These are phyloP conservation scores for Tetragonula carbonaria DNA, from an alignment of 2,888 invertebrate genomes.

Conservation along the genomic window DNA sequence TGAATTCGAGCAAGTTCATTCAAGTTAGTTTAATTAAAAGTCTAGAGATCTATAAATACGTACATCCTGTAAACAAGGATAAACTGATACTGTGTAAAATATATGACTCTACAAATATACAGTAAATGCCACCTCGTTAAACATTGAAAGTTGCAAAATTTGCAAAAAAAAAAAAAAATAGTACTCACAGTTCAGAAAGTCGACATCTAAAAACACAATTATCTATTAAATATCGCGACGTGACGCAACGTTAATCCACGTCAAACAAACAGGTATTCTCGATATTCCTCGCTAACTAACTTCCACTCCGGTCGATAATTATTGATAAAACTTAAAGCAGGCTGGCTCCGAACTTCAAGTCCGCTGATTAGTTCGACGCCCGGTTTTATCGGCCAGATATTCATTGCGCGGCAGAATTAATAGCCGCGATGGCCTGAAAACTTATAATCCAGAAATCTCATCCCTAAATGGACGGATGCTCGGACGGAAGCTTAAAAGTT, in stretches of 20 bases:
- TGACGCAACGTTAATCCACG: neutral
- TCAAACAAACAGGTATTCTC: neutral
- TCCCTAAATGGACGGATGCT: slow-evolving; percentile 43
- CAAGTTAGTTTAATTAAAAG: too few species aligned
- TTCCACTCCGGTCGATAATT: slow-evolving; percentile 13
- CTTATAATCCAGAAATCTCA: slow-evolving; percentile 64
- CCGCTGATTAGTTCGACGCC: slow-evolving; percentile 41
- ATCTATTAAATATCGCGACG: neutral
- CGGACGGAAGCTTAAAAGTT: slow-evolving; percentile 59
- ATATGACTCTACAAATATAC: too few species aligned
- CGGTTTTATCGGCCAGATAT: slow-evolving; percentile 55
- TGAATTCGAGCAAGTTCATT: neutral
- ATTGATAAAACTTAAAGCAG: slow-evolving; percentile 30
- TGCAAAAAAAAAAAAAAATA: too few species aligned
- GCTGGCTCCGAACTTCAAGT: neutral
- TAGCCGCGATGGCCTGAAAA: slow-evolving; percentile 40
- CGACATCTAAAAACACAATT: neutral
- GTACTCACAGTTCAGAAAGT: neutral
- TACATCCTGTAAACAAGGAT: neutral
- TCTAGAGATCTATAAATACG: neutral
- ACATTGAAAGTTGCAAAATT: too few species aligned
- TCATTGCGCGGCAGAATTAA: slow-evolving; percentile 62
- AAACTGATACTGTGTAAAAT: too few species aligned
- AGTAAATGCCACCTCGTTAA: too few species aligned
- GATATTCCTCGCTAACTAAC: neutral